Percentiles rank a stretch among this genome's conserved stretches.
Evolutionary conservation across 2,888 invertebrate species (phyloP).

Genomic region (Caenorhabditis sp.): DNA sequence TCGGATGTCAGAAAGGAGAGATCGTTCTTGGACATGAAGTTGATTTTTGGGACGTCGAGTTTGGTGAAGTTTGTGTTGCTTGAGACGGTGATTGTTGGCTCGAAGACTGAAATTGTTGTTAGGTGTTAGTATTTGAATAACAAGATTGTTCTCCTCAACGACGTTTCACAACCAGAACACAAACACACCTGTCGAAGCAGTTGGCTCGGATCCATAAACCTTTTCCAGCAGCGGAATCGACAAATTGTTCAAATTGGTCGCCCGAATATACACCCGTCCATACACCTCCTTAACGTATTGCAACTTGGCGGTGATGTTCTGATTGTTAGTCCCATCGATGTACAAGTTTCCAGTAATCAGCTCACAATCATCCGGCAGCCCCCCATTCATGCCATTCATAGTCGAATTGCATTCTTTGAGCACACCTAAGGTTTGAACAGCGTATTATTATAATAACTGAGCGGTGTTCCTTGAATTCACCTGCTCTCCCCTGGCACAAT

Average conservation of each 20-base stretch:
- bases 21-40: conserved; percentile 59
- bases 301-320: conserved; percentile 45
- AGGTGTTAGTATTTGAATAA: too few species aligned
- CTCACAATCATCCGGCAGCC: conserved; percentile 55
- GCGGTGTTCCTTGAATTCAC: background rate
- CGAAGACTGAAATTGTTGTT: conserved; percentile 33
- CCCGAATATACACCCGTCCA: conserved; percentile 55
- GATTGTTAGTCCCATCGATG: conserved; percentile 53
- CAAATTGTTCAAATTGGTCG: conserved; percentile 39
- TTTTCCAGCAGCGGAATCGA: conserved; percentile 58
- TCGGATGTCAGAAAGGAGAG: conserved; percentile 43
- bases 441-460: background rate
- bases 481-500: conserved; percentile 55
- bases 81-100: conserved; percentile 36
- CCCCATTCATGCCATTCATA: conserved; percentile 32
- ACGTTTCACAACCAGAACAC: too few species aligned
- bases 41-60: conserved; percentile 49
- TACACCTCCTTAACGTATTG: conserved; percentile 61
- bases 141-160: too few species aligned
- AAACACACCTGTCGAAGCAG: conserved; percentile 31
- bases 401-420: conserved; percentile 58
- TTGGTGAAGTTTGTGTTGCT: conserved; percentile 58
- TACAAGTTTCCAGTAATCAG: conserved; percentile 52
- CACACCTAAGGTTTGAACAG: too few species aligned
- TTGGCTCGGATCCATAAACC: conserved; percentile 49